Evolutionary conservation across 2,888 invertebrate genomes (phyloP), one percentile per base, ranked within the genome.

Genomic region (Lymantria dispar): DNA sequence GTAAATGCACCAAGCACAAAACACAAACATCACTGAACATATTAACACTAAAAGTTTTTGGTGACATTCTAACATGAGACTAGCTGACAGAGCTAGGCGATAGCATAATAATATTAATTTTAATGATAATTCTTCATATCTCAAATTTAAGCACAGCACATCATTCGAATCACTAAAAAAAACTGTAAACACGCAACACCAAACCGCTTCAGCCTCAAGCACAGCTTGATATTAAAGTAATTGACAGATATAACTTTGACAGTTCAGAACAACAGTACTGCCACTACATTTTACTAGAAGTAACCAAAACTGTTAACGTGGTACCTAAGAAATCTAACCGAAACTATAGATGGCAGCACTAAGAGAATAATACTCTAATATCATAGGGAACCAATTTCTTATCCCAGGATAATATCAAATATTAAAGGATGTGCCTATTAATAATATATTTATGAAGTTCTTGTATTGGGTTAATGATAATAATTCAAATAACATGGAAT

Each of bases 21-120:
- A 77, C 83, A 83, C 74, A 76, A 70, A 72, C 74, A 79, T 78
- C 76, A 76, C 74, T 62, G 54, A 76, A 81, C 88, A 88, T 87
- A 82, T 76, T 87, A 70, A 67, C 78, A 81, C 78, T 60, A 55
- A 58, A 65, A 67, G 63, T 70, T 66, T 57, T 71, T 70, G 59
- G 68, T 56, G 64, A 72, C 77, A 78, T 77, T 50, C 52, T 73
- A 56, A 62, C 56, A 62, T 50, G 37, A 60, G 43, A 43, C 51
- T 55, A 62, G 45, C 56, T 46, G 55, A 56, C 13, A 22, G 36
- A 63, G 57, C 54, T 58, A 66, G 46, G 50, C 56, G 52, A 63
- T 40, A 52, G 52, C 54, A 64, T 62, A 51, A 40, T 40, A 33
- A 40, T 15, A 38, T 15, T 15, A 13, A 5, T 7, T 15, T 15